Conservation (phyloP, 2,797 vertebrate species). For the Fistularia tabacaria region DNA sequence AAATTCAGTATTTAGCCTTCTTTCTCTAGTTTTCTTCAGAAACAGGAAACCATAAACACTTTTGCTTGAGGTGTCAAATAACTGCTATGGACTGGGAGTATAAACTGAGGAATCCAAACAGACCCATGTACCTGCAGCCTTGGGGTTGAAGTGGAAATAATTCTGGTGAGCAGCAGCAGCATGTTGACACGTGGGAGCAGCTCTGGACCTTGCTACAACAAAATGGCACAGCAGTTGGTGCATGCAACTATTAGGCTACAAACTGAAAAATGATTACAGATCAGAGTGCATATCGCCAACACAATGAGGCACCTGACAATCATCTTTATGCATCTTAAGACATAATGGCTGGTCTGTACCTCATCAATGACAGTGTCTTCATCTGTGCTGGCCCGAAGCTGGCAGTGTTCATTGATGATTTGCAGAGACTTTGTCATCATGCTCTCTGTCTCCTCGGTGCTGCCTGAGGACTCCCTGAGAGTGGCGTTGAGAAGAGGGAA, state of each 20-base stretch:
- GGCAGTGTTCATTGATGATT: slow-evolving; percentile 82
- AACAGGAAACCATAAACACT: too few species aligned
- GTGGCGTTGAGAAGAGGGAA: slow-evolving; percentile 90
- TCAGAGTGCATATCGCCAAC: not conserved
- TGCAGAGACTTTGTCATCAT: slow-evolving; percentile 84
- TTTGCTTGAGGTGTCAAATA: too few species aligned
- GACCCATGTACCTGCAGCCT: slow-evolving; percentile 82
- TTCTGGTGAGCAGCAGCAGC: slow-evolving; percentile 83
- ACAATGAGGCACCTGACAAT: too few species aligned
- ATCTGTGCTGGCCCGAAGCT: slow-evolving; percentile 77
- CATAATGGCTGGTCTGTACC: slow-evolving; percentile 56
- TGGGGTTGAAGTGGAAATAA: slow-evolving; percentile 86
- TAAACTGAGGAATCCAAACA: too few species aligned
- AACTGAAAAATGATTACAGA: not conserved
- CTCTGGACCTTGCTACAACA: slow-evolving; percentile 86
- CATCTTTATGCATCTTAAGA: not conserved
- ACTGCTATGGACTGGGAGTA: too few species aligned
- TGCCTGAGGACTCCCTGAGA: slow-evolving; percentile 79
- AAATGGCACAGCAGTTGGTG: too few species aligned
- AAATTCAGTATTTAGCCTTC: too few species aligned
- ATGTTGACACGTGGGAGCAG: slow-evolving; percentile 91
- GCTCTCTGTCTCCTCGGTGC: slow-evolving; percentile 81
- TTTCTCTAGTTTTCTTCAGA: too few species aligned
- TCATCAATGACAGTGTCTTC: slow-evolving; percentile 80
- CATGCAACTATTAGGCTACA: too few species aligned